Evolutionary conservation across 2,797 vertebrate species (phyloP), one percentile per base, ranked within the genome.

Genomic region (Philypnodon macrostomus): DNA sequence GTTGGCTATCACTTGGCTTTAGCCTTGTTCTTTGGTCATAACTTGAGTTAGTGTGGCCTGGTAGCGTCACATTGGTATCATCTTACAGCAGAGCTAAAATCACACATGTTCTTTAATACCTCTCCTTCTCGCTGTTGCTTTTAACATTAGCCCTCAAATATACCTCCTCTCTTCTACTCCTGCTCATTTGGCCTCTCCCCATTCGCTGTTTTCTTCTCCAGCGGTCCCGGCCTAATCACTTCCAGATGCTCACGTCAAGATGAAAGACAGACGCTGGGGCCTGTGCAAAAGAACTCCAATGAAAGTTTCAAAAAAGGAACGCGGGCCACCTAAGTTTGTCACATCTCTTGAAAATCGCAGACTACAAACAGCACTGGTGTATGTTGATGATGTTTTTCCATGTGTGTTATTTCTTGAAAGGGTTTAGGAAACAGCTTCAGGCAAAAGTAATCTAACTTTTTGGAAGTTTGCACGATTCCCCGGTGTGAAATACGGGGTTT

Each of bases 241-340:
- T 78, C 85, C 89, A 91, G 89, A 87, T 87, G 87, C 4, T 12
- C 21, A 34, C 23, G 42, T 59, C 63, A 54, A 79, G 83, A 89
- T 88, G 82, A 90, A 87, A 88, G 84, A 80, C 82, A 81, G 75
- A 41, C 39, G 39, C 67, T 59, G 61, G 52, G 47, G 50, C 70
- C 77, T 68, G 51, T 63, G 55, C 58, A 42, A 47, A 75, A 75
- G 6, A 29, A 69, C 50, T 62, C 54, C 57, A 65, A 80, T 77
- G 70, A 79, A 75, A 70, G 54, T 60, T 55, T 26, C 9, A 15
- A 15, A 41, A 42, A 29, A 42, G 47, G 63, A 60, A 52, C 5
- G 19, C 42, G 51, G 54, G 49, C 61, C 64, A 79, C 66, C 67
- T 70, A 47, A 58, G 51, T 63, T 71, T 64, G 56, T 65, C 45